Evolutionary conservation across 2,888 invertebrate genomes (phyloP).

Genomic region (Sacculina carcini): DNA sequence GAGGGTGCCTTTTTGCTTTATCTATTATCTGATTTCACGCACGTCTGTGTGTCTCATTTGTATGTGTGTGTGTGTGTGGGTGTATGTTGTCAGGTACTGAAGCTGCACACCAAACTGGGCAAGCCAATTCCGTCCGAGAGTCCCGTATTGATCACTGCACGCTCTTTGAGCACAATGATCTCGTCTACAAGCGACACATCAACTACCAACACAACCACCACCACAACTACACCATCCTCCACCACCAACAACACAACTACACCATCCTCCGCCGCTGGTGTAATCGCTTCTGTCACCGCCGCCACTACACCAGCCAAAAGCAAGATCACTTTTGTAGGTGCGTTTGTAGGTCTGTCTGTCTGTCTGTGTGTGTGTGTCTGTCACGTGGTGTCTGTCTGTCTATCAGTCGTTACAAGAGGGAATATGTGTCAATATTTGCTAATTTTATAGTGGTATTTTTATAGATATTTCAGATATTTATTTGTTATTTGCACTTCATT

Average conservation of each 20-base stretch:
- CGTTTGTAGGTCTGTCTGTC: background rate
- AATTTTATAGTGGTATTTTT: too few relatives aligned
- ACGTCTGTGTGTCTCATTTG: too few relatives aligned
- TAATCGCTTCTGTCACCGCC: slow-evolving; percentile 9
- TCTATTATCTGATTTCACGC: too few relatives aligned
- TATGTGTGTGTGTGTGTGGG: too few relatives aligned
- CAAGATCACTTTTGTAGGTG: slow-evolving; percentile 8
- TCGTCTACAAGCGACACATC: slow-evolving; percentile 7
- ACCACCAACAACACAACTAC: slow-evolving; percentile 8
- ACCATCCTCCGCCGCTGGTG: slow-evolving; percentile 1
- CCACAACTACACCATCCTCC: slow-evolving; percentile 13
- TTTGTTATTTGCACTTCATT: too few relatives aligned
- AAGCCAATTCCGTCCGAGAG: slow-evolving; percentile 91
- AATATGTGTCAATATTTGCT: too few relatives aligned
- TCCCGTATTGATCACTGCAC: slow-evolving; percentile 52
- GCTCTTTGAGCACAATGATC: slow-evolving; percentile 11
- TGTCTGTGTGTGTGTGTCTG: too few relatives aligned
- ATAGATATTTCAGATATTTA: too few relatives aligned
- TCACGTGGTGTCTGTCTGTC: too few relatives aligned
- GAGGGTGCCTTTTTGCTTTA: too few relatives aligned
- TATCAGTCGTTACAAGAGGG: too few relatives aligned
- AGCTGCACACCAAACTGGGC: slow-evolving; percentile 83
- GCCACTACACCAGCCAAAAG: slow-evolving; percentile 12
- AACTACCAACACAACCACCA: slow-evolving; percentile 14
- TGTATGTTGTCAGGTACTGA: slow-evolving; percentile 30